Percentiles rank a stretch among this genome's conserved stretches.
Evolutionary conservation across 2,113 vertebrate genomes (phyloP).

Genomic region (Dromiciops gliroides): DNA sequence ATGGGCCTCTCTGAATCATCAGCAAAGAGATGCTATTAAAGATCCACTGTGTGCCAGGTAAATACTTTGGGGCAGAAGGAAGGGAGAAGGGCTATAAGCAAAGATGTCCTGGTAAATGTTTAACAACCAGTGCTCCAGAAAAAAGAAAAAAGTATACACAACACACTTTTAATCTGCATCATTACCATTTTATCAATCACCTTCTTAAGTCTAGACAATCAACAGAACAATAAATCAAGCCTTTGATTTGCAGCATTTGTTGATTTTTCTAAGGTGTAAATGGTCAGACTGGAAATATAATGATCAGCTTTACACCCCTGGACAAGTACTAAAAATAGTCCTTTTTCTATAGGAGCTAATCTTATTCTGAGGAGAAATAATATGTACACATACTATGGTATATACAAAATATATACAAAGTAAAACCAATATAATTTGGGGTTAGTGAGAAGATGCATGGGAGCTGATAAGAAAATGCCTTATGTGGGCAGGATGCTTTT

Average conservation of each 20-base stretch:
- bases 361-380: background rate
- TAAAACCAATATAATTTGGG: background rate
- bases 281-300: background rate
- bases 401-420: background rate
- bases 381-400: background rate
- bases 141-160: background rate
- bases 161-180: background rate
- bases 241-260: background rate
- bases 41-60: background rate
- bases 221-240: background rate
- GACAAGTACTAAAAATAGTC: background rate
- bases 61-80: background rate
- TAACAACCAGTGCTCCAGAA: background rate
- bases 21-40: background rate
- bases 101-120: background rate
- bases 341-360: background rate
- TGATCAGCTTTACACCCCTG: background rate
- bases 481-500: background rate
- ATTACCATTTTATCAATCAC: background rate
- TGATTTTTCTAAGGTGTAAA: background rate
- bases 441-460: background rate
- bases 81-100: background rate
- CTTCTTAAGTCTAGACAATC: background rate
- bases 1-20: background rate
- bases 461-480: background rate